Evolutionary conservation across 92 coral and sea anemone species (phyloP), one percentile per base, ranked within the genome.

Genomic region (Montipora capitata): DNA sequence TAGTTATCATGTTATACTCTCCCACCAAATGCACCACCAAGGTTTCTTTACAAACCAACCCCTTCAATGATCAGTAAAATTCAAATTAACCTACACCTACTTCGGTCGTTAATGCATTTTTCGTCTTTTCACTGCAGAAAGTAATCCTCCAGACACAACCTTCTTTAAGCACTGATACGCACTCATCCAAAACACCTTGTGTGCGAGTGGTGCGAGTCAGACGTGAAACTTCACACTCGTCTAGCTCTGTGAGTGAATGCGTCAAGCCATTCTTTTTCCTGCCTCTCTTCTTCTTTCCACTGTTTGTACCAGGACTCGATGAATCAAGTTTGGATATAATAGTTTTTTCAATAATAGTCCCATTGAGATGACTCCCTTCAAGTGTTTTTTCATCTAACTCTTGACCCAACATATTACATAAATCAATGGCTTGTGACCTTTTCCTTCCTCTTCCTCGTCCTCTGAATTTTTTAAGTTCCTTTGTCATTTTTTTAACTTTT

Each of bases 91-190:
- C 35, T 27, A 27, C 35, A 27, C 90, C 40, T 18, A 95, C 98
- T 91, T 89, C 93, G 44, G 93, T 66, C 41, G 94, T 95, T 38
- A 95, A 58, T 2, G 93, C 94, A 85, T 95, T 95, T 71, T 91
- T 79, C 83, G 91, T 95, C 27, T 77, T 91, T 75, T 93, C 96
- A 89, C 92, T 95, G 74, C 98, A 93, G 43, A 95, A 56, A 35
- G 94, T 91, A 65, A 95, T 86, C 78, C 88, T 85, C 89, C 91
- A 86, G 68, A 94, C 84, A 4, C 87, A 42, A 49, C 93, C 94
- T 58, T 89, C 94, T 27, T 86, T 93, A 4, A 82, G 57, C 4
- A 95, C 94, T 1, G 93, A 78, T 64, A 95, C 79, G 61, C 88
- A 89, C 69, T 95, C 95, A 51, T 92, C 92, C 16, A 93, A 20